Base-by-base conservation (phyloP, 2,888 invertebrate species). In the Mythimna ferrago region DNA sequence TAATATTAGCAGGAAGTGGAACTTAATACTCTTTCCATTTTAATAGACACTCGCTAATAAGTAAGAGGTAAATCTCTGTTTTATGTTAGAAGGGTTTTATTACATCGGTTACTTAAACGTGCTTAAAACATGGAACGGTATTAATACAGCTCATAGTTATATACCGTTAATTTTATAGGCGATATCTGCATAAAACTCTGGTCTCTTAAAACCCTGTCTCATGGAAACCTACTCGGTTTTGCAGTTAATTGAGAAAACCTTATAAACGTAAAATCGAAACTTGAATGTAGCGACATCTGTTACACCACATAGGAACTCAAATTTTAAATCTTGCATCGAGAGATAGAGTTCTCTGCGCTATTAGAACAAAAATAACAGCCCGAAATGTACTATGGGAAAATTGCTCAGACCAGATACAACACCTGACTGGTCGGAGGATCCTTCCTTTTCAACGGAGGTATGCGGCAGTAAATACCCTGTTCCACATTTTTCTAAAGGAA, bases 141-240 rank as follows among this genome's bases (percentile, higher is more conserved):
- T 76, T 67, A 53, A 71, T 64, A 58, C 56, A 38, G 61, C n/a
- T 66, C 62, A 71, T 78, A 77, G 66, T 65, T 44, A 14, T 6
- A 48, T 38, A 35, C n/a, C 35, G 26, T 69, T 69, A 65, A 70
- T 58, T 70, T 70, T 73, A 80, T 71, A 53, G 57, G 26, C 44
- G 35, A 60, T 21, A 68, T 69, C 38, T 48, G 53, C 44, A 16
- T 74, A 32, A 21, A 66, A 54, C 16, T 54, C 19, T 21, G 63
- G 65, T 58, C 41, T 48, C 41, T 16, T 71, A 53, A 56, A 58
- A 35, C 16, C 53, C 38, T n/a, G 38, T 54, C 14, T 53, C 26
- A 38, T 54, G 5, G 14, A 51, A 51, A 51, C 2, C 1, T n/a
- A 2, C 26, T 48, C 10, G 0, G n/a, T 7, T 19, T 57, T n/a